These are phyloP conservation scores for Caenorhabditis elegans DNA, from an alignment of 1,140 invertebrate species.

Conservation along the genomic window DNA sequence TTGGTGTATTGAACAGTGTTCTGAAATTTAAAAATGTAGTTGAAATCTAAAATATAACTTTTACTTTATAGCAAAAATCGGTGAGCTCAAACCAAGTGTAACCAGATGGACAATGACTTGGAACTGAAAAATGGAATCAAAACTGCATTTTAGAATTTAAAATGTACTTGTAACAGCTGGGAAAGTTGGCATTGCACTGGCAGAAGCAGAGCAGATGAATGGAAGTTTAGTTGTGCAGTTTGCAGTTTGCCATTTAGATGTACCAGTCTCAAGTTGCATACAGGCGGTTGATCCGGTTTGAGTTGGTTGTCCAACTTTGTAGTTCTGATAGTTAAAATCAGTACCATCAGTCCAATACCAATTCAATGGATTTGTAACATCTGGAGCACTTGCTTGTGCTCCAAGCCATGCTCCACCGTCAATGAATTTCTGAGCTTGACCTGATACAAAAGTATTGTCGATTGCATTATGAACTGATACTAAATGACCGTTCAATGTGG, in stretches of 20 bases:
- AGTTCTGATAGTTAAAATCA: conserved; percentile 3
- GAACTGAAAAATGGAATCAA: conserved; percentile 17
- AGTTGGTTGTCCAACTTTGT: conserved; percentile 11
- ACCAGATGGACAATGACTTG: conserved; percentile 8
- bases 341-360: conserved; percentile 17
- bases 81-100: conserved; percentile 12
- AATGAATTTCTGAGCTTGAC: conserved; percentile 2
- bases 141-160: too few relatives aligned
- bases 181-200: background rate
- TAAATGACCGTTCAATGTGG: background rate
- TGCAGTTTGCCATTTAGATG: background rate
- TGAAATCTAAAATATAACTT: too few relatives aligned
- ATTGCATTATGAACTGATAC: conserved; percentile 3
- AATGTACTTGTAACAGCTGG: too few relatives aligned
- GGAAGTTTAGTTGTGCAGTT: background rate
- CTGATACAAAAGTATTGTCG: background rate
- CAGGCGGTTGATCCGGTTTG: background rate
- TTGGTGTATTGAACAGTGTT: conserved; percentile 5
- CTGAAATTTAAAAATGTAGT: background rate
- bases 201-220: conserved; percentile 1
- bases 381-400: background rate
- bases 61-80: conserved; percentile 1
- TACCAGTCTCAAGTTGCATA: background rate
- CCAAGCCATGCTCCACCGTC: background rate
- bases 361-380: conserved; percentile 17